Percentiles rank a stretch among this genome's conserved stretches.
Evolutionary conservation across 2,113 vertebrate genomes (phyloP).

Genomic region (Mesembrinibis cayennensis): DNA sequence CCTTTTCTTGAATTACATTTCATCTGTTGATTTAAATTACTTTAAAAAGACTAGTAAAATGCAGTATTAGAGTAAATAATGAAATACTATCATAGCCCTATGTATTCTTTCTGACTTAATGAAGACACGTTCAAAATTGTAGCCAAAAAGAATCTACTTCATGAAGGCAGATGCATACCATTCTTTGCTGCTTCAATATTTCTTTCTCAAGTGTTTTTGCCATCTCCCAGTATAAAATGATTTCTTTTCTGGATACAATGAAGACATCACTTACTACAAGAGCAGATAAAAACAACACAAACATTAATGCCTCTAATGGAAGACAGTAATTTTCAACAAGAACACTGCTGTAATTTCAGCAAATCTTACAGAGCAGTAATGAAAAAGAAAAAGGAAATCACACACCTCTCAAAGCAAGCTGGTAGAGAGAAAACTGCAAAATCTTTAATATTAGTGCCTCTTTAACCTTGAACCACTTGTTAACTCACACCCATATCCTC

Average conservation of each 20-base stretch:
- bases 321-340: background rate
- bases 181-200: background rate
- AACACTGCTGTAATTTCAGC: background rate
- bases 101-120: background rate
- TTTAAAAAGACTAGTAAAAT: background rate
- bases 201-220: background rate
- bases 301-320: background rate
- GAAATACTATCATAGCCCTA: background rate
- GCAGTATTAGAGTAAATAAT: background rate
- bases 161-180: background rate
- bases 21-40: background rate
- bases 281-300: background rate
- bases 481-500: background rate
- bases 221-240: background rate
- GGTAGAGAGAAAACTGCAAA: background rate
- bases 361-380: background rate
- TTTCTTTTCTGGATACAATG: background rate
- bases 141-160: background rate
- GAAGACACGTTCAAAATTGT: background rate
- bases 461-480: background rate
- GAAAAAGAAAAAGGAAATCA: background rate
- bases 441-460: background rate
- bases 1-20: background rate
- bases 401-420: background rate
- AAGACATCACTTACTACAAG: background rate